Base-by-base conservation (phyloP, 2,888 invertebrate species). In the Tolmerus cingulatus region DNA sequence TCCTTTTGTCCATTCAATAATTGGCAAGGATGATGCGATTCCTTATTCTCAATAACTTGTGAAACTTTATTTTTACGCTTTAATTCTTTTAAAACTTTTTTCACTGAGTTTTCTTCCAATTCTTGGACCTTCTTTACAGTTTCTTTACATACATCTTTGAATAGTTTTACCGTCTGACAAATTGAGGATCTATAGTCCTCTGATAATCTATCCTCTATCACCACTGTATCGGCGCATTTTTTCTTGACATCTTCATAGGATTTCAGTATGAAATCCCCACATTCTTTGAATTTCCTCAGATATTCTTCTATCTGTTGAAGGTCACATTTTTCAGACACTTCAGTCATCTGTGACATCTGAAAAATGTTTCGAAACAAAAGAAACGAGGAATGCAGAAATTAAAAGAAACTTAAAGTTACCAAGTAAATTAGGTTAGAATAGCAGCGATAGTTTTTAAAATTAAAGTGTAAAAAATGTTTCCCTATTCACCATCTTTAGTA, bases 371-470 rank as follows among this genome's bases (percentile, higher is more conserved):
- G 37, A 57, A 87, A 87, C 43, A 81, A 87, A 87, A 87, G 66
- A 85, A 79, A 87, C 66, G 19, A 87, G 74, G 81, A 87, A 87
- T 74, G 87, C 87, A 87, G 79, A 87, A 87, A 87, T 79, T 46
- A 81, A 81, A 81, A 86, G 74, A 86, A 51, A 86, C 76, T 86
- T 86, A 77, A 77, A 77, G 30, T 66, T 66, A 66, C 51, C 76
- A 74, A 86, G 19, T 86, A 77, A 82, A 82, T 86, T 19, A 86
- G 77, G 57, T 66, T 19, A 66, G 46, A 9, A 34, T 77, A 34
- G 23, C 55, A 77, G 77, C 34, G 82, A 40, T 19, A 81, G 81
- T n/a, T n/a, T 55, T 81, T 34, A 27, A 34, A 55, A 81, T 55
- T 51, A 57, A 66, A 19, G 57, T 66, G 34, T 16, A 82, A 66